phyloP scores from a whole-genome alignment of 1,140 invertebrate genomes.

The Drosophila eugracilis region DNA sequence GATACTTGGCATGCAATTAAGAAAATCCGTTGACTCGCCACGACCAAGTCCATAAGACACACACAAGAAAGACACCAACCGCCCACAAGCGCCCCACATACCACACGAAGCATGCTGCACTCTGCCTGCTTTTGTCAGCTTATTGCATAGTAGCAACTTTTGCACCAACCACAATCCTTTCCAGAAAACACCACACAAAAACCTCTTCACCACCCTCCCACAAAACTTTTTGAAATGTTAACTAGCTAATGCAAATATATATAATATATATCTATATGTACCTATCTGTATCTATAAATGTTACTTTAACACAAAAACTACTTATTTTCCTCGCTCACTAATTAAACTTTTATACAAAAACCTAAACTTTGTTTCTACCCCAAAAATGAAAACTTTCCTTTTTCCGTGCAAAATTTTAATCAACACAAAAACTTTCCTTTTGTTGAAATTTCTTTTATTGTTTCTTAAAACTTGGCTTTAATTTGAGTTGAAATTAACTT shows the following conservation, averaged over 20 bases:
- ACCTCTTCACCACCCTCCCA: not conserved
- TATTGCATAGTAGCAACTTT: slow-evolving; percentile 44
- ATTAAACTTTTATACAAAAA: slow-evolving; percentile 33
- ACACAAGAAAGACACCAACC: slow-evolving; percentile 4
- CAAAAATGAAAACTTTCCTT: slow-evolving; percentile 29
- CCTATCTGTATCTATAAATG: slow-evolving; percentile 34
- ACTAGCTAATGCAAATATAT: slow-evolving; percentile 37
- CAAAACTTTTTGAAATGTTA: slow-evolving; percentile 25
- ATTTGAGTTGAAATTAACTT: slow-evolving; percentile 34
- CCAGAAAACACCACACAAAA: not conserved
- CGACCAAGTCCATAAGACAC: slow-evolving; percentile 16
- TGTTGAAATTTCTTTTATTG: slow-evolving; percentile 13
- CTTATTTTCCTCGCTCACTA: slow-evolving; percentile 32
- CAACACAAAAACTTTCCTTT: slow-evolving; percentile 33
- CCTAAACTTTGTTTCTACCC: slow-evolving; percentile 33
- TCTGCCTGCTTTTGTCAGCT: slow-evolving; percentile 45
- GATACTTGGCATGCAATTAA: slow-evolving; percentile 51
- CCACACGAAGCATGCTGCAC: slow-evolving; percentile 51
- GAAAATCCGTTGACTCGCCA: slow-evolving; percentile 28
- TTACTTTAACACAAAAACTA: slow-evolving; percentile 28
- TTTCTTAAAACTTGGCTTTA: slow-evolving; percentile 39
- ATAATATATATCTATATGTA: not conserved
- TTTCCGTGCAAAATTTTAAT: slow-evolving; percentile 44
- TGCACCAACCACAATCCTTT: slow-evolving; percentile 8
- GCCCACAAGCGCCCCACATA: slow-evolving; percentile 7